Base-by-base conservation (phyloP, 2,888 invertebrate genomes). In the Macrosiphum euphorbiae region DNA sequence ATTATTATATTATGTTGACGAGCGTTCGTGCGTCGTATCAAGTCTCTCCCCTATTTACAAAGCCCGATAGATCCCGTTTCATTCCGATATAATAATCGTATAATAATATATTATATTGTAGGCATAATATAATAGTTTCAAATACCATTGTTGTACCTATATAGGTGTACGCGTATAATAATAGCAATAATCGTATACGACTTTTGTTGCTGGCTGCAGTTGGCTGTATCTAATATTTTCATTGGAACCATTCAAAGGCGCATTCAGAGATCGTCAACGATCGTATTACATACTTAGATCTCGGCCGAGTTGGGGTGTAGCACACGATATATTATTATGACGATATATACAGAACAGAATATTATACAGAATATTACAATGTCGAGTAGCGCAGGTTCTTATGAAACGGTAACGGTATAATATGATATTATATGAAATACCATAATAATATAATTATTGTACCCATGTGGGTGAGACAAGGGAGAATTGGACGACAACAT, bases 281-380 rank as follows among this genome's bases (percentile, higher is more conserved):
- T 91, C 85, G 85, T 28, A n/a, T 91, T 91, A 58, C 91, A n/a
- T n/a, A 85, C 16, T 28, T 41, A 55, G 55, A 61, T 89, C 89
- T 28, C 47, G 35, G 24, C 35, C 16, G 50, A 16, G 28, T 1
- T 35, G 35, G 78, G 78, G 50, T 28, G 47, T 28, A 78, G 35
- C 26, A 20, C 20, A 78, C 7, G 8, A 78, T 35, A 78, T 78
- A 67, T 67, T 67, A 78, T 78, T n/a, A 67, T n/a, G 1, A 8
- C 8, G 35, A 67, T n/a, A 1, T n/a, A 78, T 20, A 78, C 35
- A 78, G 20, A 35, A 20, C 35, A 24, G 26, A 58, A 58, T 8
- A 44, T 44, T 4, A 44, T 44, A n/a, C n/a, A n/a, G n/a, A n/a
- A n/a, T n/a, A n/a, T 44, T 44, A 44, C 7, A 26, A 26, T 20